Base-by-base conservation (phyloP, 2,888 invertebrate species). In the Iphiclides podalirius region DNA sequence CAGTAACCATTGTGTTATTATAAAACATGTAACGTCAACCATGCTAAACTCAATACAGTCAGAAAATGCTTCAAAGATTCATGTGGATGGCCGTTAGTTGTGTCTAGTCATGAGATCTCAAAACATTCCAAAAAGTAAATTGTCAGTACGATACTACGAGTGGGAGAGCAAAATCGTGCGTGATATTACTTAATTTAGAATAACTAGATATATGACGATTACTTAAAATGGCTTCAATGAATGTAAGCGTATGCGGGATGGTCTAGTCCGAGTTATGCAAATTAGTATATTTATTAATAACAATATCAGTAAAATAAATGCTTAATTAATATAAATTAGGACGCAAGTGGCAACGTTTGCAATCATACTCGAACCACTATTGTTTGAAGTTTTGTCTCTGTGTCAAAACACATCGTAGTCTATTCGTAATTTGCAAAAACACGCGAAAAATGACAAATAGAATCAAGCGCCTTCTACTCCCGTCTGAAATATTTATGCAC, bases 121-220 rank as follows among this genome's bases (percentile, higher is more conserved):
- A 57, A 64, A 55, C 59, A 63, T 63, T 74, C 71, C 66, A 65
- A 54, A 43, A 46, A 42, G 26, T 17, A 50, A 53, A 44, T 13
- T 28, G 33, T 42, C 48, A 48, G 48, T 42, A 9, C 45, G 46
- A 51, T 55, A 50, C 38, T 48, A 31, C 52, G 12, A 54, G 45
- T 53, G 52, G 58, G 55, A 61, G 67, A 67, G 65, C 58, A 68
- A 70, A 64, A 68, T 72, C 61, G 69, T 70, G 72, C 75, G 82
- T 84, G 83, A 85, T 85, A 84, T 84, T 83, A 83, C 75, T 56
- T 81, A 77, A 77, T 69, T 72, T 66, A 59, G 60, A 63, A 68
- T 67, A 66, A 63, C 55, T 67, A 68, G 67, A 50, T 49, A 45
- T 58, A 66, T 65, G 58, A 59, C 52, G 65, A 65, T 69, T 69